Evolutionary conservation across 2,888 invertebrate species (phyloP).

Genomic region (Melinaea marsaeus): DNA sequence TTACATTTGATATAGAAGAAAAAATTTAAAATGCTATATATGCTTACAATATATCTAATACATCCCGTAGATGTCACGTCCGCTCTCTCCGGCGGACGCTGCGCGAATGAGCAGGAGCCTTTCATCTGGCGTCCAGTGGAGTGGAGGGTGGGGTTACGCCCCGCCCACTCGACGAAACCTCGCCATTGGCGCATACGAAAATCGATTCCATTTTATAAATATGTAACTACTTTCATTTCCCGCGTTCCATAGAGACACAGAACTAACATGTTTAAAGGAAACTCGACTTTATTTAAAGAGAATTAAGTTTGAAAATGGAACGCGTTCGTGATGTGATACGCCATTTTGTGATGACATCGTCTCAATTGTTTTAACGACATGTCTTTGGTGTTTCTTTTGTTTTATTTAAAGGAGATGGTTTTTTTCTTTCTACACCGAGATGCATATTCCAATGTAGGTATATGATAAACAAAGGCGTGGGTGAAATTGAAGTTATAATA

Average conservation of each 20-base stretch:
- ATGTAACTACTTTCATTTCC: conserved; percentile 71
- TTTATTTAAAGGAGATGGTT: conserved; percentile 71
- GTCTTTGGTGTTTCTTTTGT: conserved; percentile 74
- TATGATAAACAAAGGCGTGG: conserved; percentile 67
- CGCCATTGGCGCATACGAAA: conserved; percentile 74
- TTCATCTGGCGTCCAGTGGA: conserved; percentile 64
- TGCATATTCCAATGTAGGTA: conserved; percentile 41
- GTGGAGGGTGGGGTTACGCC: conserved; percentile 58
- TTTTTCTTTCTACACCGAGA: conserved; percentile 47
- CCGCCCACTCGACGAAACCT: conserved; percentile 63
- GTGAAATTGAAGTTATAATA: conserved; percentile 72
- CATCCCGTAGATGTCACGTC: conserved; percentile 25
- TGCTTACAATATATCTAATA: too few species aligned
- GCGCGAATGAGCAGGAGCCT: conserved; percentile 68
- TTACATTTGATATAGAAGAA: too few species aligned
- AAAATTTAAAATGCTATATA: too few species aligned
- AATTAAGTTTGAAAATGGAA: conserved; percentile 40
- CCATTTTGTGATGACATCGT: conserved; percentile 43
- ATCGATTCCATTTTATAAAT: conserved; percentile 78
- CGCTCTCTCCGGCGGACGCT: conserved; percentile 53
- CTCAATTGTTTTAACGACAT: conserved; percentile 76
- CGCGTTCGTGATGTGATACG: conserved; percentile 41
- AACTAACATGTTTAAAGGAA: conserved; percentile 24
- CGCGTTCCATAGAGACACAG: conserved; percentile 37
- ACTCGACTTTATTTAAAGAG: conserved; percentile 29